Base-by-base conservation (phyloP, 2,888 invertebrate species). In the Disparrhopalites patrizii region DNA sequence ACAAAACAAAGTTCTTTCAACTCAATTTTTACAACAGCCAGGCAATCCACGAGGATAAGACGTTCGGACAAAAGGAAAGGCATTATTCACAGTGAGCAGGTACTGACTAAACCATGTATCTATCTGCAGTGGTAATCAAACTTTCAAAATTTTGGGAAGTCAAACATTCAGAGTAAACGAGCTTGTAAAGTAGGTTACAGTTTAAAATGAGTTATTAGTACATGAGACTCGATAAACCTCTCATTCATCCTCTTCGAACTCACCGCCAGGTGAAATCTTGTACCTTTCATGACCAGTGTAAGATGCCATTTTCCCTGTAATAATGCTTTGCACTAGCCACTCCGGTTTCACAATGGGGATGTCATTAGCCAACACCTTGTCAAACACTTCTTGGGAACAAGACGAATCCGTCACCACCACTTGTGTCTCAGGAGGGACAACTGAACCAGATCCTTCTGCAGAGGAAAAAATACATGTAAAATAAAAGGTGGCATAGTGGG, bases 291-390 rank as follows among this genome's bases (percentile, higher is more conserved):
- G 62, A 5, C 66, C 66, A 31, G 15, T 18, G 18, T 36, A 63
- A 7, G 43, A 30, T n/a, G 62, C 58, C 28, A 25, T 43, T 18
- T 57, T 55, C 10, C 67, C 67, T 1, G 52, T 66, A 23, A 74
- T 72, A n/a, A 75, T 75, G 1, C 73, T 69, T 55, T 75, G 75
- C 5, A 75, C 73, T n/a, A 75, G 54, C 75, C 75, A 75, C 60
- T 75, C 75, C 7, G 73, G 73, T 36, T 69, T 73, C 4, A 75
- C 75, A 20, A 71, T 52, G 18, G 75, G 73, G 30, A 73, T 65
- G 13, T 28, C 52, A 7, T 36, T 58, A 8, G 54, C 50, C 23
- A 57, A 58, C 1, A 73, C 71, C 13, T 65, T 51, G 1, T 56
- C 66, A 10, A 67, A 31, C 10, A 72, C 38, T 38, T 68, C 70